Conservation (phyloP, 2,888 invertebrate species). For the Machimus rusticus region DNA sequence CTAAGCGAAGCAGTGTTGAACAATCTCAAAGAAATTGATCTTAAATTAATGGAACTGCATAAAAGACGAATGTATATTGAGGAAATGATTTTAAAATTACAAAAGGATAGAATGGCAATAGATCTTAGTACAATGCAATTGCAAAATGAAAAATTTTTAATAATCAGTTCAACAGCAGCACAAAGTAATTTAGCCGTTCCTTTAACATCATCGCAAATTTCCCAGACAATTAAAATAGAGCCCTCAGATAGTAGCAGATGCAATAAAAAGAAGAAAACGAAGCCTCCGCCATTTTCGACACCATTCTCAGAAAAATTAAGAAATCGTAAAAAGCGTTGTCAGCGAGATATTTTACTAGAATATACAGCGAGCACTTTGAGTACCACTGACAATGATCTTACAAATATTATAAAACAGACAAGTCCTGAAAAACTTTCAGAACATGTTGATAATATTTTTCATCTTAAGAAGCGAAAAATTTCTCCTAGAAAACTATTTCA, state of each 20-base stretch:
- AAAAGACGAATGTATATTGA: constrained; percentile 59
- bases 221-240: background rate
- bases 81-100: constrained; percentile 59
- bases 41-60: constrained; percentile 57
- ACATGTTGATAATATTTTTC: constrained; percentile 39
- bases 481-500: background rate
- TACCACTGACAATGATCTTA: background rate
- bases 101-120: constrained; percentile 59
- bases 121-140: constrained; percentile 57
- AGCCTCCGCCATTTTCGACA: constrained; percentile 18
- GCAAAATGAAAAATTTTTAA: constrained; percentile 58
- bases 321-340: constrained; percentile 48
- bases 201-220: background rate
- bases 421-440: constrained; percentile 24
- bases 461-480: background rate
- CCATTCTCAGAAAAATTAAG: constrained; percentile 45
- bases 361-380: constrained; percentile 32
- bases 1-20: constrained; percentile 53
- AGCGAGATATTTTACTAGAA: constrained; percentile 46
- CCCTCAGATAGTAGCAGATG: background rate
- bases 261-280: constrained; percentile 22
- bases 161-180: constrained; percentile 54
- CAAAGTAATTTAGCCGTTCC: constrained; percentile 20
- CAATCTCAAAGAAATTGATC: constrained; percentile 58
- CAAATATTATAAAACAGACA: background rate